phyloP scores from a whole-genome alignment of 2,113 vertebrate species.

The Takifugu flavidus region DNA sequence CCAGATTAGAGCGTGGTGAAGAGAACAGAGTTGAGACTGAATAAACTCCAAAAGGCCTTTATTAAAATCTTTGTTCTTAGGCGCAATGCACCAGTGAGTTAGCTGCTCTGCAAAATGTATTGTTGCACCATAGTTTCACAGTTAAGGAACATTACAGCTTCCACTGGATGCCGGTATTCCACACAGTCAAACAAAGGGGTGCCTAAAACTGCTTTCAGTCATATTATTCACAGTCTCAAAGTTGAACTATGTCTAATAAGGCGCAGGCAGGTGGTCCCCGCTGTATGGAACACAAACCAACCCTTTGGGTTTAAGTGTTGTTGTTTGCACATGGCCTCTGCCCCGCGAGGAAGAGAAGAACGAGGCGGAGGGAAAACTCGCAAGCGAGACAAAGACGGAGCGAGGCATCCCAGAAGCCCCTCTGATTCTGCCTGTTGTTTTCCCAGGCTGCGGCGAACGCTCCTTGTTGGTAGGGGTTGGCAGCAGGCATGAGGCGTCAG shows the following conservation, averaged over 20 bases:
- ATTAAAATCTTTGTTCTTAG: conserved; percentile 13
- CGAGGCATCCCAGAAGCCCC: conserved; percentile 57
- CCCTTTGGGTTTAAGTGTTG: conserved; percentile 46
- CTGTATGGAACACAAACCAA: conserved; percentile 33
- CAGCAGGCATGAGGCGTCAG: conserved; percentile 52
- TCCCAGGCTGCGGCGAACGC: conserved; percentile 38
- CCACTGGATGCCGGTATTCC: too few relatives aligned
- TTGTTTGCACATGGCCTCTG: conserved; percentile 54
- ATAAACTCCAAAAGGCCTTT: conserved; percentile 22
- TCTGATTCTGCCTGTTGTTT: conserved; percentile 58
- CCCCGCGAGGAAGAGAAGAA: conserved; percentile 34
- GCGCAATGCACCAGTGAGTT: conserved; percentile 1
- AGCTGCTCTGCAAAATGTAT: conserved; percentile 6
- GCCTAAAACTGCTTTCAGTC: conserved; percentile 23
- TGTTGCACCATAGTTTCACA: conserved; percentile 1
- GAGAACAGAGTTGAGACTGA: conserved; percentile 8
- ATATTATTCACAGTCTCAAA: conserved; percentile 28
- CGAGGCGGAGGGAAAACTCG: conserved; percentile 15
- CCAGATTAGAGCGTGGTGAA: conserved; percentile 42
- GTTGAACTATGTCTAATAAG: conserved; percentile 57
- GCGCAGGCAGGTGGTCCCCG: conserved; percentile 39
- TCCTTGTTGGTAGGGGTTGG: conserved; percentile 55
- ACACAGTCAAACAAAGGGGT: conserved; percentile 9
- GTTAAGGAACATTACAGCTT: background rate
- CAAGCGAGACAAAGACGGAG: conserved; percentile 36